A percentile compares a stretch with the other conserved stretches of the same genome.
Conservation (phyloP, 2,113 vertebrate genomes). For the Alexandromys fortis region DNA sequence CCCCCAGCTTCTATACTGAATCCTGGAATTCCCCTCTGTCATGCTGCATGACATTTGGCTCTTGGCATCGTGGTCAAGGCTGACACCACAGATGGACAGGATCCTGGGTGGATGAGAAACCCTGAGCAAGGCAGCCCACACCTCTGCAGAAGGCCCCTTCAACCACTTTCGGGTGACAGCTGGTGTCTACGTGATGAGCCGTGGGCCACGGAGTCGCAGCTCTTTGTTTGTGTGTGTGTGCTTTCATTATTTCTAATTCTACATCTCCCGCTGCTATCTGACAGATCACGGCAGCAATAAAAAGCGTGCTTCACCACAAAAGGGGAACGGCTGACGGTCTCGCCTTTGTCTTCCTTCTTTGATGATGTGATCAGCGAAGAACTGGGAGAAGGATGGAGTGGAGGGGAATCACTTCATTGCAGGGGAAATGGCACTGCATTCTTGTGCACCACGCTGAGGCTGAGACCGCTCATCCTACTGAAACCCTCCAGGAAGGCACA, state of each 20-base stretch:
- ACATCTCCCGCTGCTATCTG: not conserved
- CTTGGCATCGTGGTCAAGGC: not conserved
- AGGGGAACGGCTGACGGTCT: not conserved
- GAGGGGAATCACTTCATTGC: not conserved
- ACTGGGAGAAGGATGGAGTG: not conserved
- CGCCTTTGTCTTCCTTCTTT: slow-evolving; percentile 29
- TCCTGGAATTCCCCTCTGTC: not conserved
- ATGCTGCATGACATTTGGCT: not conserved
- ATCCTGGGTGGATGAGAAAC: not conserved
- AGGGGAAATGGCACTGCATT: not conserved
- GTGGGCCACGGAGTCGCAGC: rapidly evolving
- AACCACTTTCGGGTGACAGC: not conserved
- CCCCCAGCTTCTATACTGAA: not conserved
- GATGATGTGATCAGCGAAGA: not conserved
- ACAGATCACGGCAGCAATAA: not conserved
- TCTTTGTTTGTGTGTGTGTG: slow-evolving; percentile 32
- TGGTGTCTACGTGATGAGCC: not conserved
- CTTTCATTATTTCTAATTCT: slow-evolving; percentile 65
- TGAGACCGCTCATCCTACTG: rapidly evolving
- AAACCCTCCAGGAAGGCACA: not conserved
- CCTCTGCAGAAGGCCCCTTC: not conserved
- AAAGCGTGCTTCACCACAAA: not conserved
- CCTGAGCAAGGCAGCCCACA: not conserved
- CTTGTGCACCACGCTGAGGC: rapidly evolving
- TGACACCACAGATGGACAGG: not conserved